Evolutionary conservation across 2,888 invertebrate species (phyloP), one percentile per base, ranked within the genome.

Genomic region (Lordiphosa fenestrarum): DNA sequence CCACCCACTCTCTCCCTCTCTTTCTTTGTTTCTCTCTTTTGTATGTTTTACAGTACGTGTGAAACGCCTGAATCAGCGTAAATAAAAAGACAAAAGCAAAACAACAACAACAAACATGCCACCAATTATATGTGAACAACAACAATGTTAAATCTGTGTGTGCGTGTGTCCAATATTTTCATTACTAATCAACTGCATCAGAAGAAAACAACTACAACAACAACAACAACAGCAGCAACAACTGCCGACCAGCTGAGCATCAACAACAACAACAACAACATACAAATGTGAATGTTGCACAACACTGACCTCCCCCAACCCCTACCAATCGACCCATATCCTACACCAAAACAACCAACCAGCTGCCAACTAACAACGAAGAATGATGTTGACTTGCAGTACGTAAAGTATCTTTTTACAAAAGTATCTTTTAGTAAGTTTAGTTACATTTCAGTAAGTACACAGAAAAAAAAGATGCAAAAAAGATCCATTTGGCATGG

Each of bases 31-130:
- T 74, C 60, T 73, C 64, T n/a, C n/a, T n/a, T n/a, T n/a, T 82
- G 57, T 83, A 54, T 73, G 69, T 78, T 94, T 92, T 93, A 89
- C 95, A 96, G 96, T 95, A 95, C 95, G 95, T 93, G 95, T 95
- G 92, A 94, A 94, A 92, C 95, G 95, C 91, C 94, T 95, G 92
- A 95, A 94, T 93, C 94, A 95, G 92, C 90, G 90, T 88, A 90
- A 90, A 90, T 90, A 71, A 71, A 74, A 69, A 77, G 73, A 35
- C 36, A 61, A 66, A 68, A 72, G 56, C 67, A 64, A 67, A 55
- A 56, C 15, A 55, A 56, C 58, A 67, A 65, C 71, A 64, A 64
- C 46, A 54, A 66, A 49, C 57, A 58, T 66, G 66, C 62, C 69
- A 72, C 41, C 61, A 58, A 55, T 47, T 60, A 25, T 46, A 63